Conservation (phyloP, 2,888 invertebrate genomes). For the Vannuccia rotundouncinata region DNA sequence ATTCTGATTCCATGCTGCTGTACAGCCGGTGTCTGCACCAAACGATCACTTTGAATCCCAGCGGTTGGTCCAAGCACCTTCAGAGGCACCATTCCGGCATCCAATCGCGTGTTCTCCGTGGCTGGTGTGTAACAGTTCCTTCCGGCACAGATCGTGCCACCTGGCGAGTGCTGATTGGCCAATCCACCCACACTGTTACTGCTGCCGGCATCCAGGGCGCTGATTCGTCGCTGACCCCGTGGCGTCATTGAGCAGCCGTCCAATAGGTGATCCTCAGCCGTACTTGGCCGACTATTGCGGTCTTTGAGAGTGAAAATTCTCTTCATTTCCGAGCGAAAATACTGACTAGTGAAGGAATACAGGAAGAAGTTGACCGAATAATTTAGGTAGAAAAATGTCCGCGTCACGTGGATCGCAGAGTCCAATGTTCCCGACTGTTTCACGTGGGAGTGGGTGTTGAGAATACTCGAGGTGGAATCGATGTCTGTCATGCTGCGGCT, state of each 20-base stretch:
- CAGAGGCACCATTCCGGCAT: background rate
- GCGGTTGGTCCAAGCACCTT: background rate
- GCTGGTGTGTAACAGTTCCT: background rate
- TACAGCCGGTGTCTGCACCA: background rate
- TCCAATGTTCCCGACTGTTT: constrained; percentile 16
- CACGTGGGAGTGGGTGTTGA: background rate
- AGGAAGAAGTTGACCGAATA: constrained; percentile 38
- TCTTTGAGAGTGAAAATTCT: constrained; percentile 37
- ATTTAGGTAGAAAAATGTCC: constrained; percentile 37
- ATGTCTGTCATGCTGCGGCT: background rate
- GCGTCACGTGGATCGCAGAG: constrained; percentile 29
- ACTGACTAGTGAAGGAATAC: constrained; percentile 38
- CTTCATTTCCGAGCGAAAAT: constrained; percentile 40
- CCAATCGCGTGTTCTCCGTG: background rate
- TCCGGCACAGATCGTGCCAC: background rate
- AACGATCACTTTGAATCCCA: background rate
- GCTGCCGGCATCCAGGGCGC: background rate
- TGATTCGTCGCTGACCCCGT: background rate
- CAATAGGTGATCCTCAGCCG: background rate
- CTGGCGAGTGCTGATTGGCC: background rate
- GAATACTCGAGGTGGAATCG: background rate
- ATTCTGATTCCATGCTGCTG: background rate
- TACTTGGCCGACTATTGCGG: background rate
- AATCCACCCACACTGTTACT: background rate
- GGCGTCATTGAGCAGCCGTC: background rate